These are phyloP conservation scores for Halictus ligatus DNA, from an alignment of 2,888 invertebrate genomes.

Conservation along the genomic window DNA sequence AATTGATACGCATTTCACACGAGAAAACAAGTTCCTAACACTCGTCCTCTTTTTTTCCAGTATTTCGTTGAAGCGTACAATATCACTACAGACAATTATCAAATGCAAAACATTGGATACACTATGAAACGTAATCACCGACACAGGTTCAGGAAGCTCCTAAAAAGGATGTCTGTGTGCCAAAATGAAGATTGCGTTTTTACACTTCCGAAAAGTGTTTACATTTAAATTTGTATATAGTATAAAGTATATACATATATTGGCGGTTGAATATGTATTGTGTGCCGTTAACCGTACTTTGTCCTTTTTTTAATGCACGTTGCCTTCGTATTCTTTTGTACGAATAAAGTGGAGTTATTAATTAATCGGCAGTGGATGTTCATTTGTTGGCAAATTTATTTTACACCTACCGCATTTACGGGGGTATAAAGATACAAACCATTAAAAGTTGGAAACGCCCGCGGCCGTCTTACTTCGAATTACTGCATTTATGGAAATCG, in stretches of 20 bases:
- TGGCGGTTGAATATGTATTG: not conserved
- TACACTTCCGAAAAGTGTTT: constrained; percentile 35
- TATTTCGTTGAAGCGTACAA: constrained; percentile 92
- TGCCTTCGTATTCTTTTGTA: not conserved
- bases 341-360: constrained; percentile 1
- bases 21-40: not conserved
- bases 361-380: not conserved
- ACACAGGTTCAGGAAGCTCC: constrained; percentile 71
- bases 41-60: constrained; percentile 82
- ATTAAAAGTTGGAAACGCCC: constrained; percentile 58
- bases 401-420: constrained; percentile 19
- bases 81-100: constrained; percentile 89
- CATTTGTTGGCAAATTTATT: constrained; percentile 13
- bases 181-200: constrained; percentile 58
- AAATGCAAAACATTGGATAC: constrained; percentile 88
- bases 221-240: not conserved
- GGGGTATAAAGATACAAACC: constrained; percentile 11
- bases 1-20: not conserved
- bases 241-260: not conserved
- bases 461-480: constrained; percentile 70
- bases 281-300: not conserved
- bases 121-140: constrained; percentile 70
- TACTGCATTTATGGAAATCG: constrained; percentile 79
- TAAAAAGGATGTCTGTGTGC: constrained; percentile 74
- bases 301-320: not conserved